phyloP scores from a whole-genome alignment of 2,888 invertebrate species.

The Eupelmus urozonus region DNA sequence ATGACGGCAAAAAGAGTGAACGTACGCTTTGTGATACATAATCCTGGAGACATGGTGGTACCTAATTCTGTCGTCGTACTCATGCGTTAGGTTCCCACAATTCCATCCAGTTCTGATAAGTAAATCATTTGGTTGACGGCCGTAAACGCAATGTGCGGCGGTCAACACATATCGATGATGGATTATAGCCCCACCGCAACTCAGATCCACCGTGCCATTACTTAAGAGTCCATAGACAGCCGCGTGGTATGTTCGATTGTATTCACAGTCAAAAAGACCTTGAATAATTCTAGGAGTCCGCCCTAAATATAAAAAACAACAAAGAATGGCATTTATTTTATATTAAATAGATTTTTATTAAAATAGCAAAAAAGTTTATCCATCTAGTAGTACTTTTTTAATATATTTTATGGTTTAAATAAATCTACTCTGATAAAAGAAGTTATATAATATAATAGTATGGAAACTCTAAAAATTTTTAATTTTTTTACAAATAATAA shows the following conservation, averaged over 20 bases:
- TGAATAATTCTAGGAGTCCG: no score
- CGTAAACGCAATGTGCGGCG: slow-evolving; percentile 35
- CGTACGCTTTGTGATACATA: slow-evolving; percentile 36
- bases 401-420: no score
- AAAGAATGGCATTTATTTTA: no score
- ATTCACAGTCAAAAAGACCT: no score
- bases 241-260: slow-evolving; percentile 12
- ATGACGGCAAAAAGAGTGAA: slow-evolving; percentile 12
- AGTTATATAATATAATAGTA: no score
- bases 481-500: no score
- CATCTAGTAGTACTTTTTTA: no score
- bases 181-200: slow-evolving; percentile 37
- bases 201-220: background rate
- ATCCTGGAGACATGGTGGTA: slow-evolving; percentile 20
- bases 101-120: slow-evolving; percentile 27
- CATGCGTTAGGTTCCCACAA: background rate
- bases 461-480: no score
- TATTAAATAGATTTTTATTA: no score
- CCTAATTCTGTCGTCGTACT: background rate
- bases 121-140: background rate
- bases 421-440: no score
- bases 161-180: slow-evolving; percentile 6
- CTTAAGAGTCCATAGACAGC: slow-evolving; percentile 6
- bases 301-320: no score
- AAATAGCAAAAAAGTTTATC: no score